Evolutionary conservation across 1,140 invertebrate species (phyloP).

Genomic region (Ylistrum balloti): DNA sequence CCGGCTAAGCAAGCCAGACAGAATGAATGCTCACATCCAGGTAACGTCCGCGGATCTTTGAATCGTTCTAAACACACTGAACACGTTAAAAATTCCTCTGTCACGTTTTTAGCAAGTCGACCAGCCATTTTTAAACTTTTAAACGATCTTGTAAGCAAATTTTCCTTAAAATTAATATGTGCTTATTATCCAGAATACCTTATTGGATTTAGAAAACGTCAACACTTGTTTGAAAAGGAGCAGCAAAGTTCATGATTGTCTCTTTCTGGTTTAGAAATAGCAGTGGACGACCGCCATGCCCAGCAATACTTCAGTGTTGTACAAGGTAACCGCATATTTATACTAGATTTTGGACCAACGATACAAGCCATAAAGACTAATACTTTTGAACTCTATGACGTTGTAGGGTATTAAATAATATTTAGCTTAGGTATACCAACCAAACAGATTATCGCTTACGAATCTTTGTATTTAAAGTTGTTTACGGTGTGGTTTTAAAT

Average conservation of each 20-base stretch:
- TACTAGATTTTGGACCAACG: neutral
- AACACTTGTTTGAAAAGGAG: no score
- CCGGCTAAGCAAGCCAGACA: conserved; percentile 57
- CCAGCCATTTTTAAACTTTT: neutral
- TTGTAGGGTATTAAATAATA: neutral
- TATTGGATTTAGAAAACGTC: no score
- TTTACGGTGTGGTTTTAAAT: neutral
- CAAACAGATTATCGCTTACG: neutral
- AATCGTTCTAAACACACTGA: conserved; percentile 60
- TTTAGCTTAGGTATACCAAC: neutral
- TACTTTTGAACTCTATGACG: neutral
- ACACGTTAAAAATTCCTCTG: conserved; percentile 60
- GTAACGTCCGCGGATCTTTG: conserved; percentile 52
- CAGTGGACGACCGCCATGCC: no score
- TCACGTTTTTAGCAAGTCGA: conserved; percentile 56
- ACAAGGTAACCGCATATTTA: neutral
- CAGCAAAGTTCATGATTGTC: no score
- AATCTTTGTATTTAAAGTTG: conserved; percentile 11
- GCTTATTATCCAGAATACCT: no score
- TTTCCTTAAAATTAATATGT: no score
- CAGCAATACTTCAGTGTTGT: no score
- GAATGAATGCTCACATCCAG: conserved; percentile 60
- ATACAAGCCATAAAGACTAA: neutral
- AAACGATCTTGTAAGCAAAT: no score
- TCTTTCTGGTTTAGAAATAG: no score